Evolutionary conservation across 2,888 invertebrate species (phyloP), one percentile per base, ranked within the genome.

Genomic region (Brenthis ino): DNA sequence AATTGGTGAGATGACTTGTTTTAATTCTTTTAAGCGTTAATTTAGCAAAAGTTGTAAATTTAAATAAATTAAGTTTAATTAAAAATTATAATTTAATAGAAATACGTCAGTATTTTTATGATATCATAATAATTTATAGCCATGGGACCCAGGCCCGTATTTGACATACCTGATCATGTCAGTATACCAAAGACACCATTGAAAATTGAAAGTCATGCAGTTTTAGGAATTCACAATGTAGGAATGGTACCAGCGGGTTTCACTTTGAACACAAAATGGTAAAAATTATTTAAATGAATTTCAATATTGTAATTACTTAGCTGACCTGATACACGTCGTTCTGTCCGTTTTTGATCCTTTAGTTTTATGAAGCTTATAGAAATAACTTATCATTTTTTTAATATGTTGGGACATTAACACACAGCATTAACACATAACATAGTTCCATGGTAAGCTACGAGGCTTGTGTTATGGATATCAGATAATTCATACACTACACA

Each of bases 1-100:
- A n/a, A 91, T 94, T 77, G 95, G 95, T 95, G 83, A 86, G 80
- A 56, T 16, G 1, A 48, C 48, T 57, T 54, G 6, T 66, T 63
- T 54, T 67, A 8, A 56, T 8, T 8, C 8, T 8, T 57, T 57
- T 33, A 37, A 37, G 57, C 14, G 14, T 28, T 57, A 14, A 33
- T 28, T 37, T 20, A 48, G 12, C 12, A 20, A 20, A 6, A 48
- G 16, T 48, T 14, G 43, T 20, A 60, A 12, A 12, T 24, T 24
- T 20, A 16, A 48, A 47, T 60, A 43, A 8, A 8, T 43, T 43
- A 43, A 8, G 37, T 37, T 43, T 43, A 43, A 43, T 43, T 11
- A 11, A 43, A 43, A 43, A 43, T 43, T 11, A 8, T 43, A 28
- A 28, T 37, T 43, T 43, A 43, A 43, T 11, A 43, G 37, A 43